Evolutionary conservation across 2,888 invertebrate species (phyloP), one percentile per base, ranked within the genome.

Genomic region (Laothoe populi): DNA sequence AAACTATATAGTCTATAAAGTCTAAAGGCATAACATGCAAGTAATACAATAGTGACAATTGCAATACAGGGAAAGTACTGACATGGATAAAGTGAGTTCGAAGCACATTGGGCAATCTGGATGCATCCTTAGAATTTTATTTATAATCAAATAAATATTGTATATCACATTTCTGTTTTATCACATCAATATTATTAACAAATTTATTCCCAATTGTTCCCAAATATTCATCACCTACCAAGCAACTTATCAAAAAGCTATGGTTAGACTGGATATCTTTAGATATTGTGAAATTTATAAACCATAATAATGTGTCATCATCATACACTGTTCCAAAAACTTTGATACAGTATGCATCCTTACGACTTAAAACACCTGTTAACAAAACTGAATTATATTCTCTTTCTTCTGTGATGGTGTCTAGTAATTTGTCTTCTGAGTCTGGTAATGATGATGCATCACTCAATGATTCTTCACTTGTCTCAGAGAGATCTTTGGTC

Each of bases 321-420:
- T 74, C 68, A 60, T 66, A 62, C 10, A 66, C 26, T 26, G 49
- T 67, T 65, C 79, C 77, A 42, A 87, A 69, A 67, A 72, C 74
- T 69, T 78, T 75, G 8, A 85, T 69, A 62, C 81, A 81, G 59
- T 74, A 75, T 46, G 79, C 63, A 64, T 87, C 85, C 49, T 72
- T 64, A 59, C 72, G 71, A 19, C 67, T 73, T 42, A 87, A 66
- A 19, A 78, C 62, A 8, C 62, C 60, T 42, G 5, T 53, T 49
- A 26, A 49, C 19, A 13, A 42, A 60, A 26, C 19, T 53, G 19
- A 10, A 7, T 42, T 10, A 10, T 48, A 3, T 19, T 19, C 19
- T 42, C 19, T 42, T 10, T 1, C 26, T 26, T 42, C 26, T 42
- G 23, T 42, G 2, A 19, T 19, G 19, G n/a, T 19, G 2, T 1